Evolutionary conservation across 2,888 invertebrate genomes (phyloP).

Genomic region (Cheilosia grossa): DNA sequence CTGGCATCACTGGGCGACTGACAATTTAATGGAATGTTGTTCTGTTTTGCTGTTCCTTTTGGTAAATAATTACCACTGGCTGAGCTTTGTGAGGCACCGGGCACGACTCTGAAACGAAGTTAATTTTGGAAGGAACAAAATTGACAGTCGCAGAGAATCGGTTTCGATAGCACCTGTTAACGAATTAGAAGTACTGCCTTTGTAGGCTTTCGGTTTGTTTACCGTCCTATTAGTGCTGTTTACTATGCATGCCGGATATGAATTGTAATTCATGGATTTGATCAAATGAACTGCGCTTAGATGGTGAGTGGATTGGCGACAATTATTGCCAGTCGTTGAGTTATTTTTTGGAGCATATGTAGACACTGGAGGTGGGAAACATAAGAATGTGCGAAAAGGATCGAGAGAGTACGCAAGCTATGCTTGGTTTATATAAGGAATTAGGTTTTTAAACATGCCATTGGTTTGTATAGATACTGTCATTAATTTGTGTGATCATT

Average conservation of each 20-base stretch:
- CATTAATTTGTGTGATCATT: too few relatives aligned
- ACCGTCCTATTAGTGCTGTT: slow-evolving; percentile 15
- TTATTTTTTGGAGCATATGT: neutral
- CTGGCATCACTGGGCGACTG: too few relatives aligned
- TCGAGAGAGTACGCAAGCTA: too few relatives aligned
- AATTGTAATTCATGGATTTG: slow-evolving; percentile 34
- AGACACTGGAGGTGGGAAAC: too few relatives aligned
- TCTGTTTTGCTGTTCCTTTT: slow-evolving; percentile 1
- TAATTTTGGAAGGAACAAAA: too few relatives aligned
- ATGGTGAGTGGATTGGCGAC: neutral
- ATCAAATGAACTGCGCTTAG: neutral
- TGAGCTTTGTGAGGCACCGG: neutral
- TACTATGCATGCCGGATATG: slow-evolving; percentile 14
- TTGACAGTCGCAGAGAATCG: neutral
- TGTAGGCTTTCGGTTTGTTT: slow-evolving; percentile 27
- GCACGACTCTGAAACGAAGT: too few relatives aligned
- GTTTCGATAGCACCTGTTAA: slow-evolving; percentile 31
- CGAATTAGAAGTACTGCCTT: neutral
- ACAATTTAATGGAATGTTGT: slow-evolving; percentile 18
- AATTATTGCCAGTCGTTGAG: neutral
- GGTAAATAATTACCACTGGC: slow-evolving; percentile 13
- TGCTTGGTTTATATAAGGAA: too few relatives aligned
- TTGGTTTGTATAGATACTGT: too few relatives aligned
- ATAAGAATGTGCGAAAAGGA: too few relatives aligned
- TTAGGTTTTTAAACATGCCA: too few relatives aligned